Evolutionary conservation across 2,113 vertebrate genomes (phyloP).

Genomic region (Microtus ochrogaster): DNA sequence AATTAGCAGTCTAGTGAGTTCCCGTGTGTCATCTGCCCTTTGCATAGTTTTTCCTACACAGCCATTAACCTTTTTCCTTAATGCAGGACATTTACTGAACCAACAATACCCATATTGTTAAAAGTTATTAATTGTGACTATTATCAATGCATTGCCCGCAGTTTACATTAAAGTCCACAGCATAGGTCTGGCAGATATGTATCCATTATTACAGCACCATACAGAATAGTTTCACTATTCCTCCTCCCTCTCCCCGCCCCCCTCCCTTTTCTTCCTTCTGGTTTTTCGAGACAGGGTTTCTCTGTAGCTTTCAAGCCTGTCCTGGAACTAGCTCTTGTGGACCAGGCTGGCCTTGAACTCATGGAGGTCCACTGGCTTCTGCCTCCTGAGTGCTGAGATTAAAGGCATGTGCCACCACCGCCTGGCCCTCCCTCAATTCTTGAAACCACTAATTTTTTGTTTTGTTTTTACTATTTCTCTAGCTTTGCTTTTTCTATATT

Average conservation of each 20-base stretch:
- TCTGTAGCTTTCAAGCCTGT: no score
- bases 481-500: background rate
- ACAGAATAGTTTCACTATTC: background rate
- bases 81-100: background rate
- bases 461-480: background rate
- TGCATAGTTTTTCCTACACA: background rate
- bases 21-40: background rate
- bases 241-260: background rate
- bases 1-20: background rate
- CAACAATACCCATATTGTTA: background rate
- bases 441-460: background rate
- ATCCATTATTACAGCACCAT: background rate
- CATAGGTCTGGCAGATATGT: background rate
- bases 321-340: no score
- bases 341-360: no score
- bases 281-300: no score
- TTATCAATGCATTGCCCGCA: background rate
- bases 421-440: background rate
- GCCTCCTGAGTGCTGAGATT: no score
- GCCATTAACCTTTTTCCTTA: background rate
- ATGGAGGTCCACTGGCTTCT: no score
- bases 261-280: no score
- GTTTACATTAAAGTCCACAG: background rate
- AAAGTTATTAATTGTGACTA: background rate
- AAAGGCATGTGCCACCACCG: no score